These are phyloP conservation scores for Rousettus madagascariensis DNA, from an alignment of 2,797 vertebrate species.

Conservation along the genomic window DNA sequence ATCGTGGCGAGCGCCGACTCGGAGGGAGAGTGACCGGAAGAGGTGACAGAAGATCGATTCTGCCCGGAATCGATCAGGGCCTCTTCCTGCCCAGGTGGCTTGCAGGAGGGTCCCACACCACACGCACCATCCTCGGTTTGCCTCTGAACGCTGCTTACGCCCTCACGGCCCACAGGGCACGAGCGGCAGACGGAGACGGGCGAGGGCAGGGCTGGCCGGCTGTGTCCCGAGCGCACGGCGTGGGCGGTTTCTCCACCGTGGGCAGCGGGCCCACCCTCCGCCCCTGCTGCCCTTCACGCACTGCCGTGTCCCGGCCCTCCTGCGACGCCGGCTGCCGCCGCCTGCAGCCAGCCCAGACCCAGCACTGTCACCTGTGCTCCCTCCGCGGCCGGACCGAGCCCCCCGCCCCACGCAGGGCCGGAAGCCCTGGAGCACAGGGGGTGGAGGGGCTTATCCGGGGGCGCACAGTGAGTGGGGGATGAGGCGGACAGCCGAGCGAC, in stretches of 20 bases:
- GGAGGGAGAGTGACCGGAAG: neutral
- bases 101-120: neutral
- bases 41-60: neutral
- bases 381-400: neutral
- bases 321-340: neutral
- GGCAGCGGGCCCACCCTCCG: neutral
- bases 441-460: neutral
- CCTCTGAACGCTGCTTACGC: neutral
- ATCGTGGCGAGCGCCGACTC: neutral
- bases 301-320: neutral
- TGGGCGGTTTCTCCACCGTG: neutral
- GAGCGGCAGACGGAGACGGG: neutral
- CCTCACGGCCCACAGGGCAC: neutral
- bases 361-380: neutral
- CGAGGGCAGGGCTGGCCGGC: neutral
- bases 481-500: no score
- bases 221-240: neutral
- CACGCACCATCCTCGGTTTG: neutral
- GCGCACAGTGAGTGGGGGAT: fast-evolving
- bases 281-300: neutral
- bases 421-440: neutral
- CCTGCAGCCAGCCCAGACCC: fast-evolving
- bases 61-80: neutral
- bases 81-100: neutral
- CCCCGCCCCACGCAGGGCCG: neutral